Base-by-base conservation (phyloP, 30 jellyfish, hydroid and myxozoan genomes). In the Phacellophora camtschatica region DNA sequence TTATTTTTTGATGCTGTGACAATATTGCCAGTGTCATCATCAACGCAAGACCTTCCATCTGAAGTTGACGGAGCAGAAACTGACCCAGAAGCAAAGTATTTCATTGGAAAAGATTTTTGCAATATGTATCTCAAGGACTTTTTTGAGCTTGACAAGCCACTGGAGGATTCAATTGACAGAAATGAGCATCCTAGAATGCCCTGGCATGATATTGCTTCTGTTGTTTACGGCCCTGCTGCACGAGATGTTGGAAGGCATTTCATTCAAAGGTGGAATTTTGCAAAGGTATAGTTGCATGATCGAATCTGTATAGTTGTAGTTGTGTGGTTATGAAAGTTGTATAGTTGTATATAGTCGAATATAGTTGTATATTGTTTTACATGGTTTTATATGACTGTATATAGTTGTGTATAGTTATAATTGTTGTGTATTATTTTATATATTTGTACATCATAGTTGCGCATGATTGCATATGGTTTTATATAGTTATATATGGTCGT, bases 191-290 rank as follows among this genome's bases (percentile, higher is more conserved):
- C 96, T 24, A 80, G 98, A 81, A 92, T 92, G 98, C 98, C 98
- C 9, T 92, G 98, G 98, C 98, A 92, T 61, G 98, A 92, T 54
- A 86, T 92, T 43, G 97, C 88, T 4, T 81, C 91, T 34, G 94
- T 74, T 50, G 93, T 86, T 37, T 64, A 65, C 53, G 98, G 98
- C 1, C 53, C 83, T 3, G 92, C 98, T 3, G 97, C 97, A 16
- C 71, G 96, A 55, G 98, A 92, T 71, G 88, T 85, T 50, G 98
- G 75, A 15, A 78, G 98, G 74, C 98, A 92, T 55, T 92, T 92
- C 69, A 80, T 92, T 41, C 94, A 92, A 53, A 81, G 98, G 16
- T 92, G 98, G 98, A 92, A 92, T 54, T 77, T 77, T 55, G 81
- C 95, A 31, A 92, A 92, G 96, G 98, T 92, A 76, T 22, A n/a